Percentiles rank a stretch among this genome's conserved stretches.
These are phyloP conservation scores for Neocrepidodera transversa DNA, from an alignment of 2,888 invertebrate species.

Conservation along the genomic window DNA sequence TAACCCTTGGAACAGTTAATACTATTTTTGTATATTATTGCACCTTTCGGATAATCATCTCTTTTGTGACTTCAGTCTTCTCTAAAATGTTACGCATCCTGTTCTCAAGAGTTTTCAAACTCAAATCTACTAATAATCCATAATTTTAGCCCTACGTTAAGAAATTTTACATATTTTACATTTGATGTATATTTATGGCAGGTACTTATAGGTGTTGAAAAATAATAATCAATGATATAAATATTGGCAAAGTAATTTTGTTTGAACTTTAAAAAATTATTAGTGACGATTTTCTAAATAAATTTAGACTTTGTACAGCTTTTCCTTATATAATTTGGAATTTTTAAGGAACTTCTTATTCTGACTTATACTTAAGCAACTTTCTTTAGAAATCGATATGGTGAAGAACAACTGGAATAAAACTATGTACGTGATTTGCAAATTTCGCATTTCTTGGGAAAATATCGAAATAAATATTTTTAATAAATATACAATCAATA, in stretches of 20 bases:
- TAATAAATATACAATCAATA: conserved; percentile 1
- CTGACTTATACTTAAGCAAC: conserved; percentile 13
- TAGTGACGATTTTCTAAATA: neutral
- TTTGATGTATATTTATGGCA: conserved; percentile 12
- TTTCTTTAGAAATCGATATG: conserved; percentile 19
- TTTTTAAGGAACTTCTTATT: conserved; percentile 18
- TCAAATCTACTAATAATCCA: conserved; percentile 11
- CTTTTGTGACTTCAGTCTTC: conserved; percentile 8
- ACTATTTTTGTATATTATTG: conserved; percentile 17
- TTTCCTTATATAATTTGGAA: conserved; percentile 1
- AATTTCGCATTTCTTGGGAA: conserved; percentile 20
- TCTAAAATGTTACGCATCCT: neutral
- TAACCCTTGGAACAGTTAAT: conserved; percentile 20
- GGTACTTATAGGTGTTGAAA: conserved; percentile 9
- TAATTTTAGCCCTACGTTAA: conserved; percentile 9
- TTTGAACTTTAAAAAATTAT: conserved; percentile 24
- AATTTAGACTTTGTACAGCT: conserved; percentile 11
- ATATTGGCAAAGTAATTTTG: conserved; percentile 12
- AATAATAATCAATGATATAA: neutral
- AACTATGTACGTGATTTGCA: conserved; percentile 19
- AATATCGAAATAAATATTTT: neutral
- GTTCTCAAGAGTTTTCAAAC: conserved; percentile 11
- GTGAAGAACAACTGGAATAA: conserved; percentile 17
- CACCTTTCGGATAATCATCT: conserved; percentile 14
- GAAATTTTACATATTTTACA: conserved; percentile 13